Conservation (phyloP, 2,888 invertebrate species). For the Prosapia bicincta region DNA sequence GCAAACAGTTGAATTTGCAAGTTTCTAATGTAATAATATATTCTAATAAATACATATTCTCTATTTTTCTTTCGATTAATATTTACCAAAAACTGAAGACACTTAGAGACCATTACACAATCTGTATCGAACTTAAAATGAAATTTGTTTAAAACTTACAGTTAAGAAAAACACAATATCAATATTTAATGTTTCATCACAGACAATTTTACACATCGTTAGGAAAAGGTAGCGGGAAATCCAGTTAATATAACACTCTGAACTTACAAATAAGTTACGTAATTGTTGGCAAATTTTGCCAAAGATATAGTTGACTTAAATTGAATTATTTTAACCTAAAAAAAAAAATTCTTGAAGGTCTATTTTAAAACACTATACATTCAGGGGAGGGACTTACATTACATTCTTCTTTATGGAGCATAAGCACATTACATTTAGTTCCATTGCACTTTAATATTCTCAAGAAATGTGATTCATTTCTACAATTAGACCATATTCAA, state of each 20-base stretch:
- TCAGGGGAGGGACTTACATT: neutral
- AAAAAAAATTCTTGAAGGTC: neutral
- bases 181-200: neutral
- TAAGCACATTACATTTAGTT: neutral
- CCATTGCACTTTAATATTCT: too few species aligned
- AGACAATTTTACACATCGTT: neutral
- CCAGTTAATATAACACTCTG: neutral
- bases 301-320: neutral
- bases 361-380: neutral
- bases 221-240: neutral
- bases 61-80: too few species aligned
- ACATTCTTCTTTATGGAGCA: neutral
- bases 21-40: too few species aligned
- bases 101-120: too few species aligned
- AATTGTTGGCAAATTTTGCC: neutral
- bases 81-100: too few species aligned
- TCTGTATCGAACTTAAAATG: too few species aligned
- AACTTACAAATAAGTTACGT: neutral
- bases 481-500: too few species aligned
- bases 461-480: too few species aligned
- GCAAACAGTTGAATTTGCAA: too few species aligned
- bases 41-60: too few species aligned
- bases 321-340: neutral
- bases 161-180: neutral
- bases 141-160: neutral